Base-by-base conservation (phyloP, 2,113 vertebrate species). In the Salvelinus sp. region DNA sequence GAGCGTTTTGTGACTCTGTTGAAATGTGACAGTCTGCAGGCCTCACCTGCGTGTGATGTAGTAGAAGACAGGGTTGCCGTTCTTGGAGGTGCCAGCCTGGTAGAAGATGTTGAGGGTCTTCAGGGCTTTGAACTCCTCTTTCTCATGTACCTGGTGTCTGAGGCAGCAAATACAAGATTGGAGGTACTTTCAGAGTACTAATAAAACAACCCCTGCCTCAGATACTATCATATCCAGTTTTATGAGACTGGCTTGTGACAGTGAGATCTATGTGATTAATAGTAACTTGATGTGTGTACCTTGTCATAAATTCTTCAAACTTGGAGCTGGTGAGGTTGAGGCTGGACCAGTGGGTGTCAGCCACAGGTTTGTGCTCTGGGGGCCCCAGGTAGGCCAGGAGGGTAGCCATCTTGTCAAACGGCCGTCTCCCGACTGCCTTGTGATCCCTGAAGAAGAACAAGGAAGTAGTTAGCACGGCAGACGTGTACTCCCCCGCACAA, bases 251-350 rank as follows among this genome's bases (percentile, higher is more conserved):
- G 3, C 14, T 50, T 50, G 48, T 14, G 14, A 50, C 48, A 50
- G 48, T 50, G 48, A 13, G 48, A 16, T 50, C 4, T 2, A 44
- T 44, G 16, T 18, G 16, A 54, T 54, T 18, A 54, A 18, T 54
- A 4, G 16, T 54, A 16, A 18, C 16, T 54, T 54, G 50, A 54
- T 12, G 10, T 4, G 10, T 33, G 25, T 93, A 99, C 98, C 98
- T 97, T 0, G 98, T 99, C 98, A 99, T 99, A 82, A 99, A 99
- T 85, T 99, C 98, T 80, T 99, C 98, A 92, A 99, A 99, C 79
- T 99, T 99, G 64, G 98, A 99, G 82, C 98, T 99, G 14, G 98
- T 98, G 81, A 99, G 95, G 83, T 99, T 99, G 79, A 98, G 95
- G 83, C 98, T 99, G 88, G 98, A 99, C 98, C 98, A 99, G 71